Evolutionary conservation across 2,797 vertebrate species (phyloP).

Genomic region (Ctenopoma multispine): DNA sequence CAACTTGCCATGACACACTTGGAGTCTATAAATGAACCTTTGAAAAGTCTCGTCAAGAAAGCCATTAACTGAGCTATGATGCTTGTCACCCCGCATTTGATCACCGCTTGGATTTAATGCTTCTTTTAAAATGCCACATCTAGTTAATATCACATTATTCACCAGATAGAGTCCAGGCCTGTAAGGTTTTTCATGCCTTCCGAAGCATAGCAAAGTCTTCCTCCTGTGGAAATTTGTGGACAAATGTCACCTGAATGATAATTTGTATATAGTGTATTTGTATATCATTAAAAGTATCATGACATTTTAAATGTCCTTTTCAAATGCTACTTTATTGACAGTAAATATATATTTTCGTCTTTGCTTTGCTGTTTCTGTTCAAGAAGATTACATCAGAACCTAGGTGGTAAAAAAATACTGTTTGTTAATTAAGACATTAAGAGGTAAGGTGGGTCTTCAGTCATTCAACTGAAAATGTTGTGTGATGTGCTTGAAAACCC

Average conservation of each 20-base stretch:
- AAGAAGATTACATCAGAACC: slow-evolving; percentile 12
- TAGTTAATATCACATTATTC: slow-evolving; percentile 77
- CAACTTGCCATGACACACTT: slow-evolving; percentile 27
- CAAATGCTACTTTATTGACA: slow-evolving; percentile 12
- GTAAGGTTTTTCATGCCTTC: slow-evolving; percentile 57
- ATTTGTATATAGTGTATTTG: slow-evolving; percentile 38
- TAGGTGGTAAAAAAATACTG: background rate
- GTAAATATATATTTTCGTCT: slow-evolving; percentile 15
- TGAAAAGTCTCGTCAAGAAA: slow-evolving; percentile 52
- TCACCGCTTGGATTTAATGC: slow-evolving; percentile 72
- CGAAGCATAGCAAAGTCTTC: slow-evolving; percentile 34
- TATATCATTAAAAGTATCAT: slow-evolving; percentile 23
- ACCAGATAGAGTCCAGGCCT: slow-evolving; percentile 46
- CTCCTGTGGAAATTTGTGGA: slow-evolving; percentile 39
- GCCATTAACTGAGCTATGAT: slow-evolving; percentile 71
- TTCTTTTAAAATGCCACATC: slow-evolving; percentile 78
- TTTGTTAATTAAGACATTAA: background rate
- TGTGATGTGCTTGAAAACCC: background rate
- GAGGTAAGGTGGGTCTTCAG: background rate
- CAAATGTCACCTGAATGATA: slow-evolving; percentile 65
- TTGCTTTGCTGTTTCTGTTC: background rate
- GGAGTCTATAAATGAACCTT: slow-evolving; percentile 47
- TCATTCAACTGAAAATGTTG: background rate
- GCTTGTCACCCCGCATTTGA: slow-evolving; percentile 72
- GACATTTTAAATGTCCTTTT: slow-evolving; percentile 41